Evolutionary conservation across 2,888 invertebrate species (phyloP).

Genomic region (Cryptosula pallasiana): DNA sequence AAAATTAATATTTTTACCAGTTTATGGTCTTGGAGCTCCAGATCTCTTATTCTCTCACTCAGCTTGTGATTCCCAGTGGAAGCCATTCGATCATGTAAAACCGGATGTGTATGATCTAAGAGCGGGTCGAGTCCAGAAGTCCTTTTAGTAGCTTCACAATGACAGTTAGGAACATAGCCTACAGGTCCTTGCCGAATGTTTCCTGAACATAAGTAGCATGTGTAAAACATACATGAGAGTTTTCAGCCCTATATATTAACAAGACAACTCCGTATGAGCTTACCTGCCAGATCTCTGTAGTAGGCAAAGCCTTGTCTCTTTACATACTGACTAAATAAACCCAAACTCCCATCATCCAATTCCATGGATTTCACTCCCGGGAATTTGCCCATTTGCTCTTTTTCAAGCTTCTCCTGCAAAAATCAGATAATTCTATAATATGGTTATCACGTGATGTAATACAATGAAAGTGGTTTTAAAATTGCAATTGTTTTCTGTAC

Average conservation of each 20-base stretch:
- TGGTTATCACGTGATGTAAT: no score
- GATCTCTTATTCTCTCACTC: not conserved
- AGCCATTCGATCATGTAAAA: not conserved
- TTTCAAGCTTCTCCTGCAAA: conserved; percentile 18
- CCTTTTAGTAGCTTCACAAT: not conserved
- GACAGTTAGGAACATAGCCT: conserved; percentile 24
- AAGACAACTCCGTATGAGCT: no score
- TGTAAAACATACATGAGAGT: no score
- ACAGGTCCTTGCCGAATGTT: conserved; percentile 24
- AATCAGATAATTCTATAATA: no score
- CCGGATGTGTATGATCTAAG: not conserved
- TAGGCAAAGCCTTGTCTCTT: conserved; percentile 74
- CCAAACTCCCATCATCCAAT: not conserved
- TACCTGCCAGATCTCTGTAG: conserved; percentile 75
- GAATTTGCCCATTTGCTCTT: not conserved
- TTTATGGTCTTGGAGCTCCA: not conserved
- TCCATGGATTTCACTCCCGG: not conserved
- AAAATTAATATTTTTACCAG: not conserved
- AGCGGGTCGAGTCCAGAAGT: not conserved
- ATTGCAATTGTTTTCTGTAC: no score
- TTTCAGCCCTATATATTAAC: no score
- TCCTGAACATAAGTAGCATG: not conserved
- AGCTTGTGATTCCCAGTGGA: not conserved
- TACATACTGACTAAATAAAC: conserved; percentile 42
- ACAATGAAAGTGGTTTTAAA: no score